Conservation (phyloP, 2,888 invertebrate genomes). For the Pelosia muscerda region DNA sequence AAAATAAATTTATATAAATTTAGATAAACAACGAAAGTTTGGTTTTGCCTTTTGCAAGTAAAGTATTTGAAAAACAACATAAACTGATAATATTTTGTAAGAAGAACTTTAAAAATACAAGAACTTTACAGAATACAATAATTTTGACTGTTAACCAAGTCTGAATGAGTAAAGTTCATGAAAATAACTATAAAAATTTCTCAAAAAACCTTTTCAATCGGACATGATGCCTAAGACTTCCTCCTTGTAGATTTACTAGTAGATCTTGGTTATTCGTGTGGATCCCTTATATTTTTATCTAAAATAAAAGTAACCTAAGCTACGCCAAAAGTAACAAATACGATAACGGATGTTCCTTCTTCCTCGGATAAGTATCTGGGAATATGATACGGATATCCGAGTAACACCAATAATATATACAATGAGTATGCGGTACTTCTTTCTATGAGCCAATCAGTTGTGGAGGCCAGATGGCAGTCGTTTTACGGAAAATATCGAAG, state of each 20-base stretch:
- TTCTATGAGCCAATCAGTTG: too few species aligned
- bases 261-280: too few species aligned
- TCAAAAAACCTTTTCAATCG: neutral
- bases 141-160: conserved; percentile 27
- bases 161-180: conserved; percentile 30
- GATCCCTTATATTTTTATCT: too few species aligned
- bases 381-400: too few species aligned
- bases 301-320: neutral
- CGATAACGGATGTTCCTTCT: too few species aligned
- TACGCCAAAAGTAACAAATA: too few species aligned
- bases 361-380: neutral
- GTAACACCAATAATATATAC: too few species aligned
- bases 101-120: conserved; percentile 50
- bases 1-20: conserved; percentile 25
- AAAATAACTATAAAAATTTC: conserved; percentile 9
- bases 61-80: conserved; percentile 42
- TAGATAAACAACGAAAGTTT: conserved; percentile 28
- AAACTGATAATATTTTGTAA: conserved; percentile 41
- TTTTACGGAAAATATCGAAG: too few species aligned
- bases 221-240: too few species aligned
- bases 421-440: too few species aligned
- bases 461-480: too few species aligned
- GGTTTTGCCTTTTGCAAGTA: conserved; percentile 35
- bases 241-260: too few species aligned
- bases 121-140: conserved; percentile 37